Conservation (phyloP, 37 sponge, comb jelly and placozoan species). For the Cladorhizidae sp. region DNA sequence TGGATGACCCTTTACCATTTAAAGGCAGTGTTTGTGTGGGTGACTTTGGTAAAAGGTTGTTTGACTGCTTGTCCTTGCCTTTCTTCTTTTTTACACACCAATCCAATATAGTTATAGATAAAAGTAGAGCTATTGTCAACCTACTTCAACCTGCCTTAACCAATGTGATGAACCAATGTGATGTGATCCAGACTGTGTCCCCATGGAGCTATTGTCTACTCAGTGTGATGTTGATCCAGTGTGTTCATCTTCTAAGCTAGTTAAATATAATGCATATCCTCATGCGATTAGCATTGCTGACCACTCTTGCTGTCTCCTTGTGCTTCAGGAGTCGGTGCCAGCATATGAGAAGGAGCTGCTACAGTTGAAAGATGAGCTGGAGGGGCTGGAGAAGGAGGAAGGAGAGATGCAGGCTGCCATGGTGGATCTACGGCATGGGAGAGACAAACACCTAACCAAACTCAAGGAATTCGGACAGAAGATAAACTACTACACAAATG, state of each 20-base stretch:
- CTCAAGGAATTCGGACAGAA: constrained; percentile 85
- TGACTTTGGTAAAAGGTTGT: too few relatives aligned
- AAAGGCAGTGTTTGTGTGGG: too few relatives aligned
- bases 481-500: constrained; percentile 81
- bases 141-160: too few relatives aligned
- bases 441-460: constrained; percentile 65
- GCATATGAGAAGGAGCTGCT: constrained; percentile 30
- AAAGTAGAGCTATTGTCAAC: too few relatives aligned
- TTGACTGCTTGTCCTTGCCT: too few relatives aligned
- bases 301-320: too few relatives aligned
- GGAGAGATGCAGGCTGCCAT: constrained; percentile 52
- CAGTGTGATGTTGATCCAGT: not conserved
- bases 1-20: too few relatives aligned
- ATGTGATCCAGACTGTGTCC: not conserved
- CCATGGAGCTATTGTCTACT: not conserved
- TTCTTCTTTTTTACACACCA: too few relatives aligned
- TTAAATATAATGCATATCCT: too few relatives aligned
- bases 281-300: too few relatives aligned
- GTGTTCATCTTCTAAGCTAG: too few relatives aligned
- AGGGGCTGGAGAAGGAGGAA: constrained; percentile 59
- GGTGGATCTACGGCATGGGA: constrained; percentile 74
- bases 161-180: not conserved
- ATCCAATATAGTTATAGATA: too few relatives aligned
- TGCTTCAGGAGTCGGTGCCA: constrained; percentile 22
- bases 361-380: constrained; percentile 55